Conservation (phyloP, 92 coral and sea anemone genomes). For the Porites lobata region DNA sequence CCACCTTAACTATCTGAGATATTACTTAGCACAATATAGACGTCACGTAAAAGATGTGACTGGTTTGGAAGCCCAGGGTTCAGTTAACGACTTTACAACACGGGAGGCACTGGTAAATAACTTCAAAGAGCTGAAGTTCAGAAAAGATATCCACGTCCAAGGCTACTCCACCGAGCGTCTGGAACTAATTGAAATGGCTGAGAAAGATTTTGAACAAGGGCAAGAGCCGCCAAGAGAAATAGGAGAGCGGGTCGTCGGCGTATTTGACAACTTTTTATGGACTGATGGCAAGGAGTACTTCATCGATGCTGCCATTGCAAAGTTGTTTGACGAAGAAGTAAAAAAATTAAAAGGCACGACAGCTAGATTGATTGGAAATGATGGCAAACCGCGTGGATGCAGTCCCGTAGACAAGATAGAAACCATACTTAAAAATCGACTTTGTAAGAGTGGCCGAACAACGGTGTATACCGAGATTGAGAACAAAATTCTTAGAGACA, state of each 20-base stretch:
- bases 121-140: neutral
- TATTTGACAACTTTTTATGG: neutral
- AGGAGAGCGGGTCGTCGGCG: neutral
- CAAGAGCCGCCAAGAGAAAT: conserved; percentile 20
- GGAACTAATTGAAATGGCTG: neutral
- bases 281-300: neutral
- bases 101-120: neutral
- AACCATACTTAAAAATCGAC: too few species aligned
- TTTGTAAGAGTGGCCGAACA: too few species aligned
- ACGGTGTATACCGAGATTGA: too few species aligned
- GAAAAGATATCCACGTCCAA: neutral
- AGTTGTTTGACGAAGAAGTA: conserved; percentile 8
- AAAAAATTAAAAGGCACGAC: too few species aligned
- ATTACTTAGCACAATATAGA: neutral
- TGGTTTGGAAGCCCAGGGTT: neutral
- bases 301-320: conserved; percentile 54
- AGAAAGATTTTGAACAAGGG: neutral
- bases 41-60: neutral
- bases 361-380: too few species aligned
- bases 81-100: too few species aligned
- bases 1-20: neutral
- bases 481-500: too few species aligned
- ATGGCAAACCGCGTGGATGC: too few species aligned
- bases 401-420: too few species aligned
- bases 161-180: too few species aligned